Percentiles rank a stretch among this genome's conserved stretches.
phyloP scores from a whole-genome alignment of 2,113 vertebrate species.

The Etia nguti region DNA sequence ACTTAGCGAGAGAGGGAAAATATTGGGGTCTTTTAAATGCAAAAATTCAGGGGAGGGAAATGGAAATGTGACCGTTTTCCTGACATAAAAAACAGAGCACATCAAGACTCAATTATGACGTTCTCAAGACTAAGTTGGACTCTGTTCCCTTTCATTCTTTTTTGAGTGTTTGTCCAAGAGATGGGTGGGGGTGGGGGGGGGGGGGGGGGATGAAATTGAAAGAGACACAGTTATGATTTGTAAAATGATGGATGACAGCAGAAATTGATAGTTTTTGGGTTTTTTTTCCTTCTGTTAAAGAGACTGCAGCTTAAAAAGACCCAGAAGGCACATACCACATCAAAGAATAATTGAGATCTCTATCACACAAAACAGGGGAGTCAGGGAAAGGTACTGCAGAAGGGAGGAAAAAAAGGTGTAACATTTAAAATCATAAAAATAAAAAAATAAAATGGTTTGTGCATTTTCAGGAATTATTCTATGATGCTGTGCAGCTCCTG shows the following conservation, averaged over 20 bases:
- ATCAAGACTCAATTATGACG: slow-evolving; percentile 34
- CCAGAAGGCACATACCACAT: slow-evolving; percentile 57
- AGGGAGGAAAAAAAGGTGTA: slow-evolving; percentile 1
- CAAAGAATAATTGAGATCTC: slow-evolving; percentile 46
- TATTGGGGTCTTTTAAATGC: slow-evolving; percentile 60
- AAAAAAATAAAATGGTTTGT: slow-evolving; percentile 15
- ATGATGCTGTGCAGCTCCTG: slow-evolving; percentile 35
- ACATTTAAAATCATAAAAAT: neutral
- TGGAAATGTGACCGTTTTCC: slow-evolving; percentile 51
- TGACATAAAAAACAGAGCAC: slow-evolving; percentile 41
- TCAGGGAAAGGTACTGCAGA: neutral
- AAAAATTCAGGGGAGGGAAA: slow-evolving; percentile 1
- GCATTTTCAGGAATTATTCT: slow-evolving; percentile 15
- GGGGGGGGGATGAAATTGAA: slow-evolving; percentile 35
- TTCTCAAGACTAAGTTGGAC: slow-evolving; percentile 31
- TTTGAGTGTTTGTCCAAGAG: slow-evolving; percentile 32
- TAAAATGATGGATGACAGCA: slow-evolving; percentile 49
- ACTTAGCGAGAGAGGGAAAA: slow-evolving; percentile 42
- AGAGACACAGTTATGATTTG: slow-evolving; percentile 39
- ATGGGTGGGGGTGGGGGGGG: neutral
- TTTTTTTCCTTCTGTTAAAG: slow-evolving; percentile 19
- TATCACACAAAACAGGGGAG: neutral
- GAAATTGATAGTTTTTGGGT: slow-evolving; percentile 34
- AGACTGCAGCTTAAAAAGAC: slow-evolving; percentile 24
- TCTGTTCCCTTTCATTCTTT: neutral